Conservation (phyloP, 53 echinoderm and acorn worm genomes). For the Luidia sarsii region DNA sequence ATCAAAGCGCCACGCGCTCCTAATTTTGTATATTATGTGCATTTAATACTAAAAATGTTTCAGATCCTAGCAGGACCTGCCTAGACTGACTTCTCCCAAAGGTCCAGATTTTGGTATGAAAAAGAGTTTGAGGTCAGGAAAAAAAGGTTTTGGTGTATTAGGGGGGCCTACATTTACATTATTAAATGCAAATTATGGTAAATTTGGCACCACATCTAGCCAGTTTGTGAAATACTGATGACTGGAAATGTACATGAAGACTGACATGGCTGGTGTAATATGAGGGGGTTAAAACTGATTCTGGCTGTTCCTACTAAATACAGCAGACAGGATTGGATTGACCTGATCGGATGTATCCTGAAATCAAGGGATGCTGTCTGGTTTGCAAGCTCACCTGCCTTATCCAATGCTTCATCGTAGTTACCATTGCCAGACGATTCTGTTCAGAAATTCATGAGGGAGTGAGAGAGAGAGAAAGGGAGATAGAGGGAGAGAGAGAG, state of each 20-base stretch:
- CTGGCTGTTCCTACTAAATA: not conserved
- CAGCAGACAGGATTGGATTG: not conserved
- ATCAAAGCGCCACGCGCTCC: no score
- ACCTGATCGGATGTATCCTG: not conserved
- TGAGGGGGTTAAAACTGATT: not conserved
- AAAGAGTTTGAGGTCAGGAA: no score
- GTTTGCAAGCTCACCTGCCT: slow-evolving; percentile 19
- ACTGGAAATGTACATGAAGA: not conserved
- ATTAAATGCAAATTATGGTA: no score
- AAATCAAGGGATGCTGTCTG: not conserved
- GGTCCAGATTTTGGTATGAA: no score
- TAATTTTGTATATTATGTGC: no score
- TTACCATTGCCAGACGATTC: slow-evolving; percentile 17
- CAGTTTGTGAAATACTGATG: not conserved
- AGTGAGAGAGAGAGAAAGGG: no score
- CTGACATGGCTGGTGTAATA: not conserved
- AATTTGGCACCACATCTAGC: not conserved
- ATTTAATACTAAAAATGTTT: no score
- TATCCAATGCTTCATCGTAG: slow-evolving; percentile 53
- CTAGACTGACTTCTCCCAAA: not conserved
- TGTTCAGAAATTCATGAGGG: no score
- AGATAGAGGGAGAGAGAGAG: no score
- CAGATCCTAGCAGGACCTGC: not conserved
- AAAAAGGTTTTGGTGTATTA: no score
- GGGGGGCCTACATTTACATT: no score